phyloP scores from a whole-genome alignment of 2,797 vertebrate genomes.

The Lindbergichthys nudifrons region DNA sequence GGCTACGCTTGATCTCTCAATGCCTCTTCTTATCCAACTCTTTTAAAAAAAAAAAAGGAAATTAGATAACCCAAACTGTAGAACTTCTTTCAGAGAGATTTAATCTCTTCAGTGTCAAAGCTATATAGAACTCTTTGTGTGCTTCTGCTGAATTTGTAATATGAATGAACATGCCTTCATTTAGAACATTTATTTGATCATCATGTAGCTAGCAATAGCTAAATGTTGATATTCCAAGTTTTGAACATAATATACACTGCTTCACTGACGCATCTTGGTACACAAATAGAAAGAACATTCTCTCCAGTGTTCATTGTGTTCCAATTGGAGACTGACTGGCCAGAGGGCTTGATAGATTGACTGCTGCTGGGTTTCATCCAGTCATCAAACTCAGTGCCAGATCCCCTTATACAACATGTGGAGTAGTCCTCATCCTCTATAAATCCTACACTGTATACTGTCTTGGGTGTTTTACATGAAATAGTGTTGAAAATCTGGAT shows the following conservation, averaged over 20 bases:
- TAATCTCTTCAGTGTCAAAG: background rate
- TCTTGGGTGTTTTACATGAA: background rate
- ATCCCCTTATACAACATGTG: constrained; percentile 61
- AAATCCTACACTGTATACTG: background rate
- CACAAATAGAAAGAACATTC: constrained; percentile 74
- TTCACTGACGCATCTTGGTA: constrained; percentile 32
- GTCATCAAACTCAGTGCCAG: constrained; percentile 59
- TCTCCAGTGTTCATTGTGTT: constrained; percentile 54
- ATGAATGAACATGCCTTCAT: background rate
- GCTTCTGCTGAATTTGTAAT: background rate
- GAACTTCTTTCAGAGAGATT: background rate
- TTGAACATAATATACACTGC: constrained; percentile 23
- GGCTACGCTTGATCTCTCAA: background rate
- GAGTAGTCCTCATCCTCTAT: constrained; percentile 44
- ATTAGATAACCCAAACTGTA: background rate
- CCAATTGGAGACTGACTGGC: constrained; percentile 48
- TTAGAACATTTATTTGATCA: background rate
- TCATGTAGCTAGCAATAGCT: background rate
- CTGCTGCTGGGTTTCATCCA: constrained; percentile 60
- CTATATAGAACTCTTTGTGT: background rate
- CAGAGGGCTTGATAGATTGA: constrained; percentile 56
- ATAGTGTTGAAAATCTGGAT: background rate
- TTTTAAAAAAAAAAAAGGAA: too few species aligned
- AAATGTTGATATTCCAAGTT: constrained; percentile 21
- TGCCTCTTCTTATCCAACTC: too few species aligned